phyloP scores from a whole-genome alignment of 2,888 invertebrate species.

The Apamea sordens region DNA sequence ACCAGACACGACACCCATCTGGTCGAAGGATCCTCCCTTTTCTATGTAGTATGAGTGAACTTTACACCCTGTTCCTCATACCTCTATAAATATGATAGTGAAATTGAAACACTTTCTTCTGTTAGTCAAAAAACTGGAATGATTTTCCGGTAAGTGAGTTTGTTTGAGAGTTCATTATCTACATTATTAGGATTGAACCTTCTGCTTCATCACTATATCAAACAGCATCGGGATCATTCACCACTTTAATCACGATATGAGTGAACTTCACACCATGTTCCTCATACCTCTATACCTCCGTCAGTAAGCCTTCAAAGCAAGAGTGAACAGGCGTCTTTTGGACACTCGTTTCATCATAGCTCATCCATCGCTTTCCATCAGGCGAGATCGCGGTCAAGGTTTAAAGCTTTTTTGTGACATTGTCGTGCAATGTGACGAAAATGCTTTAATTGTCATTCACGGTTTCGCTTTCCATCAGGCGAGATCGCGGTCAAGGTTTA shows the following conservation, averaged over 20 bases:
- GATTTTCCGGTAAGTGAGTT: not conserved
- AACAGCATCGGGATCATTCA: conserved; percentile 47
- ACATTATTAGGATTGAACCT: conserved; percentile 4
- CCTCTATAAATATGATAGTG: too few species aligned
- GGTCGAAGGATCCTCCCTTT: too few species aligned
- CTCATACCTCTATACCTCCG: too few species aligned
- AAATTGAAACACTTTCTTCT: too few species aligned
- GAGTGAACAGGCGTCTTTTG: not conserved
- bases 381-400: not conserved
- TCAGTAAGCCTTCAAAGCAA: not conserved
- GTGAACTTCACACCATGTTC: too few species aligned
- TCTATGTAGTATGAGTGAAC: too few species aligned
- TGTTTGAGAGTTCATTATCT: not conserved
- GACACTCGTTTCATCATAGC: not conserved
- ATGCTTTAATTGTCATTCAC: not conserved
- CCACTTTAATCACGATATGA: conserved; percentile 59
- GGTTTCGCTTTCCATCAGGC: not conserved
- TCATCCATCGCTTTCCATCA: not conserved
- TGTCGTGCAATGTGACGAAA: not conserved
- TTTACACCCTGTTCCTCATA: too few species aligned
- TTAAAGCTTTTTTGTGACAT: too few species aligned
- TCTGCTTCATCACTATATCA: conserved; percentile 20
- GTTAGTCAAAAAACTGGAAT: not conserved
- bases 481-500: not conserved
- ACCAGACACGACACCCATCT: too few species aligned